Evolutionary conservation across 2,888 invertebrate genomes (phyloP), one percentile per base, ranked within the genome.

Genomic region (Pristionchus entomophagus): DNA sequence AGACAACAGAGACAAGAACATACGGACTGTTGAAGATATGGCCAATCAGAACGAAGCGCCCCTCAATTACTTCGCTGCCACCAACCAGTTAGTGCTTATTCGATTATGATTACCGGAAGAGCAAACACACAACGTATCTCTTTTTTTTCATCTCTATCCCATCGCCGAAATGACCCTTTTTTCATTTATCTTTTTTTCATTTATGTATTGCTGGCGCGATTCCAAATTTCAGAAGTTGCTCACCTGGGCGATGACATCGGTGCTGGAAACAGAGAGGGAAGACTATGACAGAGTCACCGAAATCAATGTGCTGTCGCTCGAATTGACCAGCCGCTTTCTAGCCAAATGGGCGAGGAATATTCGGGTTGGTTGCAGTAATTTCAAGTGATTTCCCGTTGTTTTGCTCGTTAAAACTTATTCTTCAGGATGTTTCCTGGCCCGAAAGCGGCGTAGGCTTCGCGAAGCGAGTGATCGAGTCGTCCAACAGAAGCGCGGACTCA

Each of bases 1-100:
- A 45, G 88, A 81, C 5, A 91, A 91, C 84, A 86, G 89, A 19
- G 88, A 88, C 38, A 92, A 92, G 88, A 92, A 92, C 82, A 87
- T 59, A 12, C 29, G 87, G 38, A 80, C 88, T 10, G 90, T 92
- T 19, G 92, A 96, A 95, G 94, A 94, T 87, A 96, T 96, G 96
- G 95, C 96, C 0, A 94, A 95, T 90, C 96, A 97, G 93, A 95
- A 95, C 56, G 94, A 96, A 0, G 94, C 96, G 0, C 98, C 98
- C 0, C 95, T 98, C 45, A 98, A 98, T 94, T 99, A 98, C 94
- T 98, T 97, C 93, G 96, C 97, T 0, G 97, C 97, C 5, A 97
- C 94, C 96, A 96, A 94, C 95, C 96, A 88, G 95, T 98, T 35
- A 80, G 91, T 86, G 14, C 4, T 17, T 22, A 29, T 73, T 26